phyloP scores from a whole-genome alignment of 2,113 vertebrate species.

The Ramphastos sulfuratus region DNA sequence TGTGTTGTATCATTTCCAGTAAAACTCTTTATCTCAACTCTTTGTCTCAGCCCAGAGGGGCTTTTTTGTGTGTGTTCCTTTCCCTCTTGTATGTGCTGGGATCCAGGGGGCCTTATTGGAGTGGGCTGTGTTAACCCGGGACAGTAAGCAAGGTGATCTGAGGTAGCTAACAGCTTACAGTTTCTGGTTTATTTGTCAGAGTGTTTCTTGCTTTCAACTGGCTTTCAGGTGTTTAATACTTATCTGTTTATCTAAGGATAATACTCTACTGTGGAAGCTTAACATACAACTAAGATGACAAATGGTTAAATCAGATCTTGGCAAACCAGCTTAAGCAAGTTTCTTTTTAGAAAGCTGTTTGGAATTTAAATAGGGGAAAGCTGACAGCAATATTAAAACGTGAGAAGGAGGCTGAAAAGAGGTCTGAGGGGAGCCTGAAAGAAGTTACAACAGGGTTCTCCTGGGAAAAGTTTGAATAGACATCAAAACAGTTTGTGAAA shows the following conservation, averaged over 20 bases:
- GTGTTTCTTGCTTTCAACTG: not conserved
- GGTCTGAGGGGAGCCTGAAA: not conserved
- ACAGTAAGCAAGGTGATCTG: not conserved
- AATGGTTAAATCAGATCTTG: not conserved
- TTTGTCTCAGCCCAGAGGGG: too few relatives aligned
- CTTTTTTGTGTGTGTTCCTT: too few relatives aligned
- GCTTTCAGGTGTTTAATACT: not conserved
- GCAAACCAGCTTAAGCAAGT: not conserved
- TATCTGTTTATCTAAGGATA: not conserved
- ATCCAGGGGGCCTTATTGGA: too few relatives aligned
- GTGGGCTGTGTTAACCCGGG: too few relatives aligned
- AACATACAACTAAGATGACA: not conserved
- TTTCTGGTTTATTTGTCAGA: not conserved
- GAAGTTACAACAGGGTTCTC: not conserved
- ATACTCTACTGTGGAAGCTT: not conserved
- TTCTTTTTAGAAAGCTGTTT: not conserved
- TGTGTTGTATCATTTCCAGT: too few relatives aligned
- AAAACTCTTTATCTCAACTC: too few relatives aligned
- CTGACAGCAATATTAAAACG: not conserved
- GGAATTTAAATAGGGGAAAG: not conserved
- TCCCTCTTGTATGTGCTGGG: too few relatives aligned
- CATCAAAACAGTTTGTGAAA: not conserved
- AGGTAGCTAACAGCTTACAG: not conserved
- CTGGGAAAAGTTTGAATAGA: not conserved
- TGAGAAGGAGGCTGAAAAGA: constrained; percentile 11